Evolutionary conservation across 2,888 invertebrate genomes (phyloP), one percentile per base, ranked within the genome.

Genomic region (Parascotia fuliginaria): DNA sequence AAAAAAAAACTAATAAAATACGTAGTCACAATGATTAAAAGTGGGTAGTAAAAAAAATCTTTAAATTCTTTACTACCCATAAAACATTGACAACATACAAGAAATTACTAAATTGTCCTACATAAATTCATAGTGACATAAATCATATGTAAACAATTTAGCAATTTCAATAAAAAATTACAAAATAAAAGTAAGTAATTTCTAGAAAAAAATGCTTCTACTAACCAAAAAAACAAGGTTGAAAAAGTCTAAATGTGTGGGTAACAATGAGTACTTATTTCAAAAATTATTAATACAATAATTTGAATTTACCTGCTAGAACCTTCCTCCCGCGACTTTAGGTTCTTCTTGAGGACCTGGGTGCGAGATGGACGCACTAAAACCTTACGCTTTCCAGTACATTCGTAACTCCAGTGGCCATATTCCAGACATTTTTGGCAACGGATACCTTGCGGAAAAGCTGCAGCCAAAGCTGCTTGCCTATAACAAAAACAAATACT

Each of bases 391-490:
- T 98, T 98, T 9, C 96, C 96, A 65, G 95, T 97, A 79, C 98
- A 98, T 83, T 98, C 97, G 75, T 97, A 98, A 53, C 97, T 98
- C 97, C 98, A 98, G 81, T 98, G 98, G 0, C 98, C 98, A 75
- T 95, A 95, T 85, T 98, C 96, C 38, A 98, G 88, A 78, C 98
- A 98, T 88, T 98, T 98, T 82, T 98, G 98, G 80, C 98, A 98
- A 15, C 96, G 94, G 53, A 96, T 94, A 9, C 95, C 95, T 82
- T 96, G 95, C 0, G 96, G 96, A 81, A 95, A 95, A 0, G 94
- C 93, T 11, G 94, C 93, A 24, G 94, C 93, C 74, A 94, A 84
- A 54, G 94, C 94, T 43, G 93, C 94, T 73, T 93, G 92, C 66
- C 94, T 94, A 32, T 65, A 44, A 36, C 9, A 47, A 50, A n/a